Base-by-base conservation (phyloP, 1,140 invertebrate species). In the Lasaia peninsularis region DNA sequence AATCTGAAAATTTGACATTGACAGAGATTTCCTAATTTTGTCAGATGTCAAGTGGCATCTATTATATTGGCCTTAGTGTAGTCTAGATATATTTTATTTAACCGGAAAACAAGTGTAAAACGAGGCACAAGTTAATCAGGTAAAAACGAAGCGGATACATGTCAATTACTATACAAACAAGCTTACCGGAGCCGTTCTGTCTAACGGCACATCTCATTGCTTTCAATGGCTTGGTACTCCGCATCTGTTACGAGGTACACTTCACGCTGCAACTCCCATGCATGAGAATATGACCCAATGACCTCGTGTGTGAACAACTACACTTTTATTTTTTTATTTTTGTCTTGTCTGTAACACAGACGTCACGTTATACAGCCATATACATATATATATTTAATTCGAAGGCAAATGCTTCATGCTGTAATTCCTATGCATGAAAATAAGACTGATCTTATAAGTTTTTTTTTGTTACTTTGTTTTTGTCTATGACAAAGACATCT, bases 91-190 rank as follows among this genome's bases (percentile, higher is more conserved):
- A 20, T 48, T 20, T 48, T 20, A 48, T 21, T 21, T 16, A 48
- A 48, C 40, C 40, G 40, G 40, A 48, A 48, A 48, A 21, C 40
- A 10, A 48, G 40, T 48, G 7, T 12, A 48, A 48, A 44, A 48
- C 3, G 40, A 11, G 40, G 18, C 40, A 20, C 18, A 20, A 48
- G 40, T 48, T 48, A 48, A 48, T 48, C 40, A 48, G 40, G 40
- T 48, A 48, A 48, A 48, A 48, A 48, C 20, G 20, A 21, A 48
- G 44, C 44, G 44, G 44, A 48, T 48, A 48, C 20, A 48, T 48
- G 44, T 48, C 44, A 48, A 48, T 48, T 48, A 48, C 40, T 21
- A 20, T 20, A 48, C 20, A 48, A 48, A 48, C 40, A 21, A 21
- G 40, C 12, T n/a, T 12, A 48, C 40, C 40, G 40, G 40, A 48